Base-by-base conservation (phyloP, 2,888 invertebrate species). In the Coleophora flavipennella region DNA sequence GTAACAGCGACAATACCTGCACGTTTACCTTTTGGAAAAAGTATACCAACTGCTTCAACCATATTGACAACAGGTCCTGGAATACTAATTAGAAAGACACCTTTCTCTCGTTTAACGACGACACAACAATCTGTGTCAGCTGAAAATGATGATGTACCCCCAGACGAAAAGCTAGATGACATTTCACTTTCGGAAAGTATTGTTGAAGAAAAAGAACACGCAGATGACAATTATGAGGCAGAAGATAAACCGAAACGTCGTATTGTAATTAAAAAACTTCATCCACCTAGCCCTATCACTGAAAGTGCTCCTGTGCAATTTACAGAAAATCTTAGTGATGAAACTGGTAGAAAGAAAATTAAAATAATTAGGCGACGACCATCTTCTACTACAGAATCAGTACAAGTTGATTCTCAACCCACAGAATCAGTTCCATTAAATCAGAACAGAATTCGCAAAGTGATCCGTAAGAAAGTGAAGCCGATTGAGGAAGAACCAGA, bases 131-230 rank as follows among this genome's bases (percentile, higher is more conserved):
- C 61, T 11, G 45, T 63, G 36, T 48, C 50, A 26, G 57, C 43
- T 39, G 49, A 62, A 40, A 57, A 53, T 25, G 67, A 71, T 33
- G 69, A 68, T 6, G 62, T 62, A 29, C 65, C 71, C 25, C 69
- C 72, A 12, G 77, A 75, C 43, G 78, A 83, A 40, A 68, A 55
- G 12, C 76, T 53, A 38, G 81, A 83, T 43, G 83, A 81, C 44
- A 84, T 85, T 44, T 62, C 66, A 39, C 56, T 85, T 32, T 85
- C 85, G n/a, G 85, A 85, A 60, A 80, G 74, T 59, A 70, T 80
- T n/a, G 77, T 83, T 43, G 80, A 68, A 55, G 83, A 81, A 48
- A 75, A 81, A 49, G 83, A 81, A 53, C 81, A 84, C n/a, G 60
- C 69, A 26, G 73, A 72, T 38, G 47, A 52, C 10, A 42, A 45